Conservation (phyloP, 2,113 vertebrate species). For the Zosterops lateralis region DNA sequence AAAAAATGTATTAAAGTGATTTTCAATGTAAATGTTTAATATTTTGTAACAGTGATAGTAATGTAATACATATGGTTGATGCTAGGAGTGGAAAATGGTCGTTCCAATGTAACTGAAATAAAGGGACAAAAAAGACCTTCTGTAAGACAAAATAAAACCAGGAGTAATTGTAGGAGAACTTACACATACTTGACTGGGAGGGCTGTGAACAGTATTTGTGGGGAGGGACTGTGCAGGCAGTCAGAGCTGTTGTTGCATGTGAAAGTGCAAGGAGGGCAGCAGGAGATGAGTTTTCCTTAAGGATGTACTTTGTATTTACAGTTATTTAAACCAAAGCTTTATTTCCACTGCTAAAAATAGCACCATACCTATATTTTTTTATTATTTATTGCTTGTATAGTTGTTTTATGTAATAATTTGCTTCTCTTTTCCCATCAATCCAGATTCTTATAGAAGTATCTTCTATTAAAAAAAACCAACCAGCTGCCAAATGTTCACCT, state of each 20-base stretch:
- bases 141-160: background rate
- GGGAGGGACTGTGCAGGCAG: background rate
- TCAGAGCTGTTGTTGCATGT: background rate
- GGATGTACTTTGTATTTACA: background rate
- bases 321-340: background rate
- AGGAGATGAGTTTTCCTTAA: background rate
- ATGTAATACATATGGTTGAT: background rate
- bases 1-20: background rate
- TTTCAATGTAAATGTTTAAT: background rate
- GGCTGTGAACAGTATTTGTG: background rate
- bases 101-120: background rate
- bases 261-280: too few relatives aligned
- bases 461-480: background rate
- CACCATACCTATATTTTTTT: background rate
- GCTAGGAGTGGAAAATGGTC: background rate
- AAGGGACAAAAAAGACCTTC: background rate
- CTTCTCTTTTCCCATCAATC: background rate
- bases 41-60: background rate
- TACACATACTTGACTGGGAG: accelerated
- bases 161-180: background rate
- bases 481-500: background rate
- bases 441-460: background rate
- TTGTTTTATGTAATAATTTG: background rate
- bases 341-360: background rate
- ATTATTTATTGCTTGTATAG: background rate